A percentile compares a stretch with the other conserved stretches of the same genome.
Conservation (phyloP, 2,113 vertebrate species). For the Argyrosomus japonicus region DNA sequence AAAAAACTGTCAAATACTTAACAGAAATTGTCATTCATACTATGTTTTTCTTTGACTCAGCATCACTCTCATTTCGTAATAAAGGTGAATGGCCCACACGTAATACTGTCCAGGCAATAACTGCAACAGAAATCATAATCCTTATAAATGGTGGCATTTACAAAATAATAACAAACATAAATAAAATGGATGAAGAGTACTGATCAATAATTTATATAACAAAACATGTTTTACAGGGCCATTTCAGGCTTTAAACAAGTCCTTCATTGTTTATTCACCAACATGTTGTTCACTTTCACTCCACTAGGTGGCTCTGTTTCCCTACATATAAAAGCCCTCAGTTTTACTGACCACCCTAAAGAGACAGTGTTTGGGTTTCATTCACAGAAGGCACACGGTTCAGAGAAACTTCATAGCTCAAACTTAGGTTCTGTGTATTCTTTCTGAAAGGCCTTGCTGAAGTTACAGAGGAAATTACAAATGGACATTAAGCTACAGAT, state of each 20-base stretch:
- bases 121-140: constrained; percentile 4
- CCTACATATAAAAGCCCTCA: constrained; percentile 21
- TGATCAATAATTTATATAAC: constrained; percentile 49
- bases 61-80: neutral
- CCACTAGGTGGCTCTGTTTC: constrained; percentile 58
- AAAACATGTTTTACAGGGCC: constrained; percentile 22
- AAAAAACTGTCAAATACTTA: neutral
- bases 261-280: constrained; percentile 51
- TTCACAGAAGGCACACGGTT: constrained; percentile 64
- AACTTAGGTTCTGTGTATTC: neutral
- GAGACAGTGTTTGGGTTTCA: constrained; percentile 28
- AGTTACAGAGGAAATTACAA: constrained; percentile 1
- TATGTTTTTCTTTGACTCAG: constrained; percentile 4
- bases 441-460: neutral
- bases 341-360: neutral
- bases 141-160: constrained; percentile 11
- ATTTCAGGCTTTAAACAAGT: constrained; percentile 32
- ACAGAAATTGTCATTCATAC: neutral
- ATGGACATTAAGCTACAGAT: constrained; percentile 2
- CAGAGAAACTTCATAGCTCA: constrained; percentile 17
- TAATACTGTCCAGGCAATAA: constrained; percentile 32
- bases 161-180: constrained; percentile 36
- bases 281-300: neutral
- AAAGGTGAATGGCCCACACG: neutral
- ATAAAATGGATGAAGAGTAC: constrained; percentile 19